Evolutionary conservation across 2,888 invertebrate species (phyloP).

Genomic region (Portevinia maculata): DNA sequence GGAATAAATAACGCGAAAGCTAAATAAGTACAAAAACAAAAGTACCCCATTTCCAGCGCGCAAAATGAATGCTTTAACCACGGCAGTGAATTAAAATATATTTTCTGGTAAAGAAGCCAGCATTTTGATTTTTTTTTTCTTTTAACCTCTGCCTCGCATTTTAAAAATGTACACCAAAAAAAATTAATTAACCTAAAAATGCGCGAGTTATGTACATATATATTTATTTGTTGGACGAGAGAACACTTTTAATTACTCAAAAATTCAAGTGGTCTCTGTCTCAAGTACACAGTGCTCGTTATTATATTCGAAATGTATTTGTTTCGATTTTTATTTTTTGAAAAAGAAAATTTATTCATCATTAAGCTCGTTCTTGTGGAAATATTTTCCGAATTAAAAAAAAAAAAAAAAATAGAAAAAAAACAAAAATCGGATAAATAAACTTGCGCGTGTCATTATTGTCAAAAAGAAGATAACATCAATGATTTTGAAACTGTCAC

Average conservation of each 20-base stretch:
- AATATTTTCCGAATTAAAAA: conserved; percentile 8
- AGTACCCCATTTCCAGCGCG: conserved; percentile 9
- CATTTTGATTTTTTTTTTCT: conserved; percentile 6
- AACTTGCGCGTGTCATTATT: conserved; percentile 56
- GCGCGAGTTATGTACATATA: background rate
- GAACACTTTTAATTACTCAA: background rate
- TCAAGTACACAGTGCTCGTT: conserved; percentile 43
- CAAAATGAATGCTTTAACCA: conserved; percentile 14
- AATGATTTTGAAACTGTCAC: too few species aligned
- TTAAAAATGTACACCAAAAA: conserved; percentile 5
- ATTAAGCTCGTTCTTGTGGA: conserved; percentile 24
- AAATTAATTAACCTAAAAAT: conserved; percentile 44
- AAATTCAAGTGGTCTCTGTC: conserved; percentile 46
- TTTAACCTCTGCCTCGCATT: conserved; percentile 3
- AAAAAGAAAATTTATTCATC: conserved; percentile 29
- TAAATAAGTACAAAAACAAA: background rate
- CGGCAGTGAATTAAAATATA: conserved; percentile 27
- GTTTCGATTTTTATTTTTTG: conserved; percentile 29
- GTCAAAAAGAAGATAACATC: conserved; percentile 8
- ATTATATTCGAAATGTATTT: conserved; percentile 12
- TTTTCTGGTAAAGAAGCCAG: background rate
- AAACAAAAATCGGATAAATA: conserved; percentile 31
- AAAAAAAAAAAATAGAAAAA: too few species aligned
- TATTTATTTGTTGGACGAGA: too few species aligned
- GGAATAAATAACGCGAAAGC: background rate